Evolutionary conservation across 2,797 vertebrate genomes (phyloP).

Genomic region (Anolis apletophallus): DNA sequence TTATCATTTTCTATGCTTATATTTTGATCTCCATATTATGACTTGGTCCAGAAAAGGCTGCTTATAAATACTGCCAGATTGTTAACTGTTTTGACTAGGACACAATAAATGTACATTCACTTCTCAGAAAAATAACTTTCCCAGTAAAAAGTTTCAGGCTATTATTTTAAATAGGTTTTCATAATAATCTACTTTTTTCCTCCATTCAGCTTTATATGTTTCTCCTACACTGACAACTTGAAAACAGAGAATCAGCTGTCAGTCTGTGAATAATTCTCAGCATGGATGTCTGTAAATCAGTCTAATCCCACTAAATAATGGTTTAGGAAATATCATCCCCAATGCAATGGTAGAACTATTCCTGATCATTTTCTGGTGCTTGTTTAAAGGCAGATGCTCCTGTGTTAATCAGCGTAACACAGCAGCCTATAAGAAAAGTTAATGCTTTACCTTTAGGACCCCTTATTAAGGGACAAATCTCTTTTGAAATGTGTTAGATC

Average conservation of each 20-base stretch:
- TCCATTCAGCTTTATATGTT: neutral
- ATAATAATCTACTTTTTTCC: neutral
- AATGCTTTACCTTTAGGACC: no score
- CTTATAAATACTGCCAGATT: conserved; percentile 28
- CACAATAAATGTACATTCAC: neutral
- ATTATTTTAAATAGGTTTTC: neutral
- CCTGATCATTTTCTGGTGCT: no score
- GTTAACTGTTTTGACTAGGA: conserved; percentile 21
- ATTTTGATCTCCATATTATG: neutral
- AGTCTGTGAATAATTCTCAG: neutral
- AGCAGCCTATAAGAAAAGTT: no score
- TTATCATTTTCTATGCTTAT: neutral
- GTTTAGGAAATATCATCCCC: neutral
- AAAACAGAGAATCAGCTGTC: neutral
- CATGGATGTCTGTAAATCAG: no score
- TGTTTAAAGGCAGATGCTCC: no score
- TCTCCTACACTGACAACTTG: neutral
- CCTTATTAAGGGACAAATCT: neutral
- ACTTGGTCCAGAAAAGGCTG: neutral
- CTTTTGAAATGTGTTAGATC: no score
- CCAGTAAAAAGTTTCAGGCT: neutral
- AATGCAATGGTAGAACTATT: no score
- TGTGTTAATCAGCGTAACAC: no score
- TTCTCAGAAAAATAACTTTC: neutral
- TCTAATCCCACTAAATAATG: neutral